Conservation (phyloP, 2,888 invertebrate genomes). For the Phyto melanocephala region DNA sequence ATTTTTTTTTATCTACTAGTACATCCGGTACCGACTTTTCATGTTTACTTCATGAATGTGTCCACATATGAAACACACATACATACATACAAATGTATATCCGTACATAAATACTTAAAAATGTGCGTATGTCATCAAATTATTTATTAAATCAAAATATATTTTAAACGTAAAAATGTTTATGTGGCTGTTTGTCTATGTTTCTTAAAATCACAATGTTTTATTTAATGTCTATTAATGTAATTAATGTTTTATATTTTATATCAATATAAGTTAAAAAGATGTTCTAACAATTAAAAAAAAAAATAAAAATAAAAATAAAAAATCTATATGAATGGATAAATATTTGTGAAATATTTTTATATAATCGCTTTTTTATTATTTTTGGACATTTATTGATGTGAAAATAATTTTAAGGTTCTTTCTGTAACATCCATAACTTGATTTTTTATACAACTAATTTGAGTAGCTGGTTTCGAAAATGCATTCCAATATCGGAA, state of each 20-base stretch:
- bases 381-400: slow-evolving; percentile 13
- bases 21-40: too few relatives aligned
- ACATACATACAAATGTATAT: not conserved
- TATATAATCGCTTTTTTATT: too few relatives aligned
- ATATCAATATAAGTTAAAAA: slow-evolving; percentile 22
- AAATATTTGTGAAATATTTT: slow-evolving; percentile 55
- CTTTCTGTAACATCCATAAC: slow-evolving; percentile 15
- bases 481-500: too few relatives aligned
- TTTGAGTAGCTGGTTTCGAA: too few relatives aligned
- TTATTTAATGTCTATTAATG: slow-evolving; percentile 55
- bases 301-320: too few relatives aligned
- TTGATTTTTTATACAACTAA: too few relatives aligned
- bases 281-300: too few relatives aligned
- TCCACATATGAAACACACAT: not conserved
- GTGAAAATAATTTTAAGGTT: slow-evolving; percentile 45
- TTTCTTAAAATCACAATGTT: slow-evolving; percentile 30
- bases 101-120: not conserved
- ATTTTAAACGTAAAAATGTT: slow-evolving; percentile 23
- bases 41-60: too few relatives aligned
- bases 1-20: too few relatives aligned
- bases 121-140: not conserved
- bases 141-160: not conserved
- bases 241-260: slow-evolving; percentile 59
- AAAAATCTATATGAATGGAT: slow-evolving; percentile 26
- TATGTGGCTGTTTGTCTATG: slow-evolving; percentile 20